Conservation (phyloP, 2,888 invertebrate species). For the Caenorhabditis virilis region DNA sequence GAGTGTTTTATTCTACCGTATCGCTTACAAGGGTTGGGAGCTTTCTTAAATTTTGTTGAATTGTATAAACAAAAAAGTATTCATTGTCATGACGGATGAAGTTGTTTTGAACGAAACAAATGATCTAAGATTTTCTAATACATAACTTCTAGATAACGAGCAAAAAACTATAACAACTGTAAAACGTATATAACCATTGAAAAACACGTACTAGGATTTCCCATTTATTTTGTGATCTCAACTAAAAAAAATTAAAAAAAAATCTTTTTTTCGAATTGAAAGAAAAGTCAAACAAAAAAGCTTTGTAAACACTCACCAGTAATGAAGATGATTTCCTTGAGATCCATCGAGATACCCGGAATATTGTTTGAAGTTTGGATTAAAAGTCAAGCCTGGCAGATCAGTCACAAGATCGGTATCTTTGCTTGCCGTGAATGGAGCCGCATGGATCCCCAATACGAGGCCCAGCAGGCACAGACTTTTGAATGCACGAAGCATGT, state of each 20-base stretch:
- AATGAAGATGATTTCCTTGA: slow-evolving; percentile 69
- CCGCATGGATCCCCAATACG: too few relatives aligned
- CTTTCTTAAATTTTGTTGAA: too few relatives aligned
- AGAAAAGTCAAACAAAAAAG: background rate
- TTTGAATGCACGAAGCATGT: too few relatives aligned
- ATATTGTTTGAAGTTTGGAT: slow-evolving; percentile 69
- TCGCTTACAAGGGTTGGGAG: too few relatives aligned
- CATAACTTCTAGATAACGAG: background rate
- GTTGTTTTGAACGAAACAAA: too few relatives aligned
- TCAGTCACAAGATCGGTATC: slow-evolving; percentile 42
- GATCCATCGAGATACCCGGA: slow-evolving; percentile 69
- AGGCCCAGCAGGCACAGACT: too few relatives aligned
- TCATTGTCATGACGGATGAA: too few relatives aligned
- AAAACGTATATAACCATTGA: background rate
- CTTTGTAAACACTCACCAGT: slow-evolving; percentile 68
- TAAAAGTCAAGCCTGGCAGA: slow-evolving; percentile 55
- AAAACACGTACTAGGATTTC: too few relatives aligned
- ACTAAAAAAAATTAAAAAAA: background rate
- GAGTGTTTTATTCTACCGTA: too few relatives aligned
- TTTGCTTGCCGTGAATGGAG: too few relatives aligned
- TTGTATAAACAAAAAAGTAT: too few relatives aligned
- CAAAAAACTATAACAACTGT: slow-evolving; percentile 1
- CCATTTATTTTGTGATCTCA: background rate
- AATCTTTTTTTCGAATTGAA: background rate
- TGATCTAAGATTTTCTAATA: too few relatives aligned